phyloP scores from a whole-genome alignment of 2,113 vertebrate genomes.

The Tyrannus savana region DNA sequence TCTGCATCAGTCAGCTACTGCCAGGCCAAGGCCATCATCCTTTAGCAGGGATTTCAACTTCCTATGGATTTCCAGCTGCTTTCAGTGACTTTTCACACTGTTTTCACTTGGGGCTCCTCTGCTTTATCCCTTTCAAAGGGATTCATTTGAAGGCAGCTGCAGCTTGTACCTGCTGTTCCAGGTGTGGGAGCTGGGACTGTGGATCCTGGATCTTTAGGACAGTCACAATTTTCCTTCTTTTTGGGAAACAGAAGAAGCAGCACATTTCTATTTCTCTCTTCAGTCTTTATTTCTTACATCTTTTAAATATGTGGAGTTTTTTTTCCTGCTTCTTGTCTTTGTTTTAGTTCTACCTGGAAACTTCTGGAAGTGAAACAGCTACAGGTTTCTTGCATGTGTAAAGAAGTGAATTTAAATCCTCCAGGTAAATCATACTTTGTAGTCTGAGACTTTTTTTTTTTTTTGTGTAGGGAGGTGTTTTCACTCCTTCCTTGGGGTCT shows the following conservation, averaged over 20 bases:
- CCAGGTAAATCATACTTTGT: neutral
- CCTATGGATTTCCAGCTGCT: neutral
- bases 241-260: neutral
- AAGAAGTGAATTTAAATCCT: neutral
- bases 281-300: neutral
- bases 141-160: neutral
- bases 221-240: neutral
- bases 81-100: neutral
- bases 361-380: neutral
- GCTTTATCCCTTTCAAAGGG: neutral
- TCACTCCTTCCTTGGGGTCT: neutral
- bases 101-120: neutral
- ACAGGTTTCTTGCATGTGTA: neutral
- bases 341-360: neutral
- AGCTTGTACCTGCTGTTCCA: neutral
- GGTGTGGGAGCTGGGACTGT: neutral
- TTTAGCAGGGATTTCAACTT: neutral
- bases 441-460: neutral
- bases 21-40: neutral
- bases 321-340: neutral
- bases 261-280: neutral
- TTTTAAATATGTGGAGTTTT: fast-evolving
- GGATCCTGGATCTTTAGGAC: neutral
- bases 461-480: neutral
- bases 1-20: neutral